Conservation (phyloP, 2,797 vertebrate species). For the Silurus aristotelis region DNA sequence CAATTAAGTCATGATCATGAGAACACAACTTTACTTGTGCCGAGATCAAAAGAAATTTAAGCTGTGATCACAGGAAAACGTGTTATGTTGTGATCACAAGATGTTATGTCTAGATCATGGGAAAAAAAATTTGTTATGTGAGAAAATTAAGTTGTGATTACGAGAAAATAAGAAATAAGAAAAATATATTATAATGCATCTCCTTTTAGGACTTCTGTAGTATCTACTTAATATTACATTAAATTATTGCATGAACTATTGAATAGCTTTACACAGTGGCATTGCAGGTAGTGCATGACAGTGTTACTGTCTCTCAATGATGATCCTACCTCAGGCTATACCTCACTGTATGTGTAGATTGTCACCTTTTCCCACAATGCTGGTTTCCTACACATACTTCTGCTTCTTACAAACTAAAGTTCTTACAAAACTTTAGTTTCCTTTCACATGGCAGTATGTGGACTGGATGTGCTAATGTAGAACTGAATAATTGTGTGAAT, state of each 20-base stretch:
- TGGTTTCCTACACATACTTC: background rate
- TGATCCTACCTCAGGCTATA: background rate
- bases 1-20: too few species aligned
- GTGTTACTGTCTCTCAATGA: background rate
- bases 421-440: background rate
- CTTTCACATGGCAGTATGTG: background rate
- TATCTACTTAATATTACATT: too few species aligned
- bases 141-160: too few species aligned
- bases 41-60: too few species aligned
- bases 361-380: background rate
- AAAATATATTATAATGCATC: background rate
- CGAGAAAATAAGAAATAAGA: background rate
- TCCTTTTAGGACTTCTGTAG: too few species aligned
- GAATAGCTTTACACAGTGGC: background rate
- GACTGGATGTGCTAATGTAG: background rate
- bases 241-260: background rate
- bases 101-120: too few species aligned
- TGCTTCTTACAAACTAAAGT: too few species aligned
- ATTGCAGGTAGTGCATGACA: background rate
- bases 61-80: too few species aligned
- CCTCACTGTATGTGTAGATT: background rate
- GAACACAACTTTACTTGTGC: too few species aligned
- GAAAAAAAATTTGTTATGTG: too few species aligned
- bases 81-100: too few species aligned
- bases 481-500: background rate